Evolutionary conservation across 2,797 vertebrate species (phyloP), one percentile per base, ranked within the genome.

Genomic region (Picus viridis): DNA sequence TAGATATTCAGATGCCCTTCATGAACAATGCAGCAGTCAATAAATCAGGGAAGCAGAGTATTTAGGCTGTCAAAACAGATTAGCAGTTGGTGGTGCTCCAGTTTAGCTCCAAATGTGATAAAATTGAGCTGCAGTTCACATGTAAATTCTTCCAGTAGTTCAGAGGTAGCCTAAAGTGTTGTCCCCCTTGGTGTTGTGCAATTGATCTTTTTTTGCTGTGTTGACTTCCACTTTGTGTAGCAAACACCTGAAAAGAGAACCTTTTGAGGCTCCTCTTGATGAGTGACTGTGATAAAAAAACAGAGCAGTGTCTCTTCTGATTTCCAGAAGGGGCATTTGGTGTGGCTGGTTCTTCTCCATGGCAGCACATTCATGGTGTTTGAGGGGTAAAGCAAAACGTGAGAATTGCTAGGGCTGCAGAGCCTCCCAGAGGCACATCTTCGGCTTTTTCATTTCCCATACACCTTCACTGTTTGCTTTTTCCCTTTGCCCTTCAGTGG

Each of bases 51-150:
- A 94, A 94, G 41, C 22, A 39, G 76, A 29, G 27, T 77, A 69
- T 74, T 91, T 90, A 74, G 23, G 71, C 58, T 90, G 86, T 88
- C 69, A 90, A 39, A 96, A 94, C 58, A 90, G 51, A 82, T 86
- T 29, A 91, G 62, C 41, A 68, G 45, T 58, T 79, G 64, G 62
- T 47, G 45, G n/a, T 79, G 32, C 75, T 90, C 29, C 61, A 80
- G 17, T 74, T 77, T 63, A 58, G 82, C 56, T 65, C 41, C 47
- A 85, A 85, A 77, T 93, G 47, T 76, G 61, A 24, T 76, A 76
- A 88, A 86, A 76, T 12, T 54, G 53, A 76, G 34, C n/a, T 69
- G 67, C 47, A 73, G 57, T 56, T 73, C 73, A 79, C 15, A 39
- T 34, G 54, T 71, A 58, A 77, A 47, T 90, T 91, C 47, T 30